Base-by-base conservation (phyloP, 2,888 invertebrate species). In the Sinohyriopsis cumingii region DNA sequence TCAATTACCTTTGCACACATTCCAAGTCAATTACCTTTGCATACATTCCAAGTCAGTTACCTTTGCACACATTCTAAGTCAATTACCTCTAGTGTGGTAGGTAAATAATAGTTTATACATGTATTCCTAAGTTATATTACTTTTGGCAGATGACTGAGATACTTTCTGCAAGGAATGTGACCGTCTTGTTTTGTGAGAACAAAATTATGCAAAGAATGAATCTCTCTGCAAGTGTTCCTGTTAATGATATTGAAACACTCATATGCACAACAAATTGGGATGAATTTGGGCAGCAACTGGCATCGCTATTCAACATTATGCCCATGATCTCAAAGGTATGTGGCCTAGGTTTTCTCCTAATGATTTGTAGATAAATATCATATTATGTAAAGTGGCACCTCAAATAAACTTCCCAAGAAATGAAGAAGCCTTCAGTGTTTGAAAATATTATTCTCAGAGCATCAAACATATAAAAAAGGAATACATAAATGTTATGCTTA, bases 221-320 rank as follows among this genome's bases (percentile, higher is more conserved):
- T 15, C 62, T 82, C 55, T 76, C 80, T 3, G 53, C 65, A 5
- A 69, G 77, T 54, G 81, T 82, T 6, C 80, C 82, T 15, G 70
- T 75, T 18, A 63, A 54, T 5, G 72, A 82, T 6, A 73, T 86
- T 28, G 75, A 78, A 28, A 63, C 53, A 5, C 65, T 75, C 55
- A 54, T 86, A 5, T 86, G 86, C 74, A 63, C 67, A 6, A 80
- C 80, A 1, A 72, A 84, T 75, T 82, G 82, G 79, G 67, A 73
- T 9, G 55, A 59, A 15, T 65, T 77, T 5, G 56, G 72, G 9
- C 20, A 55, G 18, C 72, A 80, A 20, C 19, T 82, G 18, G 55
- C 61, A n/a, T 66, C 70, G 0, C 22, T 62, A 18, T 62, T 74
- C 7, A 69, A 77, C 28, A 67, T 70, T 9, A 33, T 68, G 28